Evolutionary conservation across 1,140 invertebrate species (phyloP).

Genomic region (Drosophila varians): DNA sequence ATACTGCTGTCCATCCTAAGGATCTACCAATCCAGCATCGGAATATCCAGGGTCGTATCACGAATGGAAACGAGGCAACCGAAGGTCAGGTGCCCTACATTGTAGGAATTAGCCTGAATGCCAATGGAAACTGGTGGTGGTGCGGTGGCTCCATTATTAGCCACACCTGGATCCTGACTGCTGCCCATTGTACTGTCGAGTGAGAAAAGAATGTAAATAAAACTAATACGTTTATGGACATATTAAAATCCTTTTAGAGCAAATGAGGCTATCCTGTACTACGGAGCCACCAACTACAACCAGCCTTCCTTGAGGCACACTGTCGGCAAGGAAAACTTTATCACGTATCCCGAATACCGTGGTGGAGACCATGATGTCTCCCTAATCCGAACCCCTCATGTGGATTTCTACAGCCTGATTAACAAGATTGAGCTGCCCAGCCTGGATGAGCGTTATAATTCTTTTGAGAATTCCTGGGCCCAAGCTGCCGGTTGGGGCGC

Average conservation of each 20-base stretch:
- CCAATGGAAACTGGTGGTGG: constrained; percentile 65
- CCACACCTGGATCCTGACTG: constrained; percentile 85
- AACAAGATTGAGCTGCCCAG: constrained; percentile 57
- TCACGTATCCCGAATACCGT: constrained; percentile 27
- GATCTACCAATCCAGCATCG: constrained; percentile 18
- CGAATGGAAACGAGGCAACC: constrained; percentile 62
- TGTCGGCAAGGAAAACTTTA: constrained; percentile 37
- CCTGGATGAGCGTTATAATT: constrained; percentile 46
- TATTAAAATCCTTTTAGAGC: constrained; percentile 1
- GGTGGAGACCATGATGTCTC: constrained; percentile 35
- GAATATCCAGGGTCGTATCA: constrained; percentile 64
- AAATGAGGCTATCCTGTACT: constrained; percentile 55
- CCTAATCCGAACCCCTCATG: constrained; percentile 44
- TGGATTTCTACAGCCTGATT: constrained; percentile 50
- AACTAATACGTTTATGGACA: too few relatives aligned
- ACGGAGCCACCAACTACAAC: constrained; percentile 61
- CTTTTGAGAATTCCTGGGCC: constrained; percentile 33
- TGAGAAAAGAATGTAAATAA: not conserved
- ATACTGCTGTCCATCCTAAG: constrained; percentile 12
- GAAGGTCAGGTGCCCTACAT: constrained; percentile 85
- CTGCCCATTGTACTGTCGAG: constrained; percentile 85
- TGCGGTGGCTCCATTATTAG: constrained; percentile 87
- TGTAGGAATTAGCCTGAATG: constrained; percentile 83
- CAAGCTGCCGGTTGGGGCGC: constrained; percentile 57
- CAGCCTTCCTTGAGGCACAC: constrained; percentile 41